A percentile compares a stretch with the other conserved stretches of the same genome.
Conservation (phyloP, 2,888 invertebrate genomes). For the Lottia gigantea region DNA sequence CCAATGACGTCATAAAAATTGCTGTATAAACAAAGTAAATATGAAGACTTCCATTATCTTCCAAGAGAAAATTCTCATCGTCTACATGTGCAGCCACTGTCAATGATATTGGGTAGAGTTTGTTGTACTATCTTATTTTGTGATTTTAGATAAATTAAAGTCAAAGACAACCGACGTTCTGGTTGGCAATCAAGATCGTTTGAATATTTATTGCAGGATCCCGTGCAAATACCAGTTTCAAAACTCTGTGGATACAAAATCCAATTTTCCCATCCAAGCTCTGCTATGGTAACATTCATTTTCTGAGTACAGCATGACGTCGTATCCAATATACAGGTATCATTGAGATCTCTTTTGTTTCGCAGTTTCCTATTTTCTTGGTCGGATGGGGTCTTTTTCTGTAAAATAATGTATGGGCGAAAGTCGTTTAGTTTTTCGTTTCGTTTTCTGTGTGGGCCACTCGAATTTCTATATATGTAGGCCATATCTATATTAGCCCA, state of each 20-base stretch:
- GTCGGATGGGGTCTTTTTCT: neutral
- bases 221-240: constrained; percentile 19
- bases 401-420: neutral
- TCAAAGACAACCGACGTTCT: neutral
- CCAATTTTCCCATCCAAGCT: constrained; percentile 22
- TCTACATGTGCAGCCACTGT: neutral
- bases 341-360: neutral
- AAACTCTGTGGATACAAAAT: constrained; percentile 18
- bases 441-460: neutral
- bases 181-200: neutral
- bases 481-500: neutral
- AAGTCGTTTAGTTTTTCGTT: neutral
- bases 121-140: neutral
- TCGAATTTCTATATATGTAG: neutral
- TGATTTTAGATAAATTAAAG: neutral
- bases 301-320: constrained; percentile 15
- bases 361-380: neutral
- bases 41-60: too few species aligned
- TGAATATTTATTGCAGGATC: neutral
- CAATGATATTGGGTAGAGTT: neutral
- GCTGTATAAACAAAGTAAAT: too few species aligned
- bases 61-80: too few species aligned
- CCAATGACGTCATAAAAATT: too few species aligned
- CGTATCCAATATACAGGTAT: neutral
- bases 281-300: constrained; percentile 20